A percentile compares a stretch with the other conserved stretches of the same genome.
Evolutionary conservation across 2,888 invertebrate species (phyloP).

Genomic region (Drosophila atripex): DNA sequence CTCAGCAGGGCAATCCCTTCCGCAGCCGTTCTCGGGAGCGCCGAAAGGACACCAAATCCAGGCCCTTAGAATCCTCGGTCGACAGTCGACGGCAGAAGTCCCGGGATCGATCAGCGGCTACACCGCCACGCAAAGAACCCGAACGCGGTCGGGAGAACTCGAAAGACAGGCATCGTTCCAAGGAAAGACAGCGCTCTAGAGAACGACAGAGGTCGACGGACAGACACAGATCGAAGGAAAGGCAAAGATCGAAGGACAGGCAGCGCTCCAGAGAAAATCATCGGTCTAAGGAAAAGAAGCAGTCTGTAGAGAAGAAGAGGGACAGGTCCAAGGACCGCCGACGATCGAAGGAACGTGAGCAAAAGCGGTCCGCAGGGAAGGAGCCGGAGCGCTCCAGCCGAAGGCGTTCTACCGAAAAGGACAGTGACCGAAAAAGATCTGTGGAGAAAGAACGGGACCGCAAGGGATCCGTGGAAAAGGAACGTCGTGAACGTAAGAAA

Average conservation of each 20-base stretch:
- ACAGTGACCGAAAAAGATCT: slow-evolving; percentile 8
- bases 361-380: slow-evolving; percentile 13
- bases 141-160: slow-evolving; percentile 43
- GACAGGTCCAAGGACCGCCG: slow-evolving; percentile 36
- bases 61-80: slow-evolving; percentile 60
- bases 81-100: slow-evolving; percentile 49
- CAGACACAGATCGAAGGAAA: slow-evolving; percentile 33
- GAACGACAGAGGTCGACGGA: slow-evolving; percentile 54
- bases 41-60: slow-evolving; percentile 51
- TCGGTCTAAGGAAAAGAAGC: slow-evolving; percentile 34
- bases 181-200: slow-evolving; percentile 32
- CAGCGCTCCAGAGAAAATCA: slow-evolving; percentile 39
- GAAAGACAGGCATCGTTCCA: slow-evolving; percentile 36
- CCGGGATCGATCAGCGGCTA: slow-evolving; percentile 24
- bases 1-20: slow-evolving; percentile 63
- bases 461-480: slow-evolving; percentile 23
- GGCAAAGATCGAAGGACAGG: slow-evolving; percentile 29
- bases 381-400: slow-evolving; percentile 19
- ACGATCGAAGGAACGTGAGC: slow-evolving; percentile 24
- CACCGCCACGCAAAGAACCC: slow-evolving; percentile 40
- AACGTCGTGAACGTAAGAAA: slow-evolving; percentile 23
- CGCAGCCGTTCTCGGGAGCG: slow-evolving; percentile 80
- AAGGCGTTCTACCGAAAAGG: slow-evolving; percentile 12
- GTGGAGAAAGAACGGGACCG: slow-evolving; percentile 20
- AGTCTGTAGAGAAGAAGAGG: slow-evolving; percentile 10